phyloP scores from a whole-genome alignment of 2,888 invertebrate species.

The Tetheella fluctuosa region DNA sequence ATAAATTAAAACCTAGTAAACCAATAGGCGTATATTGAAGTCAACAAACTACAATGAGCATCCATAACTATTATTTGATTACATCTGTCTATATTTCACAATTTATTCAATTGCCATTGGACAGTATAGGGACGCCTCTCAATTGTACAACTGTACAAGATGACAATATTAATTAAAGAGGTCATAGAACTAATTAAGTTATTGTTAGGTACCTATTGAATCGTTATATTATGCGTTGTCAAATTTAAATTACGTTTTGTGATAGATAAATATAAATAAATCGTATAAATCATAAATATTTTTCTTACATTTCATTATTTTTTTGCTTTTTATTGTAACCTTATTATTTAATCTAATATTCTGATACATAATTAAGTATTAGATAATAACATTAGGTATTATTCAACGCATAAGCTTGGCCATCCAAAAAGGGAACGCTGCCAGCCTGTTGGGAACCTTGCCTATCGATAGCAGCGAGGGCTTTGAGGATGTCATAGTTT shows the following conservation, averaged over 20 bases:
- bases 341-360: too few species aligned
- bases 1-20: not conserved
- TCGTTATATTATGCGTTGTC: not conserved
- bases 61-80: constrained; percentile 46
- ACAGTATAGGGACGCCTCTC: constrained; percentile 44
- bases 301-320: too few species aligned
- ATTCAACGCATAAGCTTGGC: too few species aligned
- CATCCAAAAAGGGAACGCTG: too few species aligned
- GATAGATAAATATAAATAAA: too few species aligned
- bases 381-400: too few species aligned
- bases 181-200: constrained; percentile 15
- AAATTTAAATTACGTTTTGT: not conserved
- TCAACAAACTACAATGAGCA: constrained; percentile 29
- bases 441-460: too few species aligned
- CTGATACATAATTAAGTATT: too few species aligned
- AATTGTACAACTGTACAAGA: constrained; percentile 46
- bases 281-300: too few species aligned
- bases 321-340: too few species aligned
- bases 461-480: too few species aligned
- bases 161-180: constrained; percentile 29
- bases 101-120: constrained; percentile 59
- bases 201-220: not conserved
- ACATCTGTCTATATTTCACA: constrained; percentile 56
- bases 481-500: too few species aligned
- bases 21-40: constrained; percentile 21